Evolutionary conservation across 2,797 vertebrate genomes (phyloP), one percentile per base, ranked within the genome.

Genomic region (Emys orbicularis): DNA sequence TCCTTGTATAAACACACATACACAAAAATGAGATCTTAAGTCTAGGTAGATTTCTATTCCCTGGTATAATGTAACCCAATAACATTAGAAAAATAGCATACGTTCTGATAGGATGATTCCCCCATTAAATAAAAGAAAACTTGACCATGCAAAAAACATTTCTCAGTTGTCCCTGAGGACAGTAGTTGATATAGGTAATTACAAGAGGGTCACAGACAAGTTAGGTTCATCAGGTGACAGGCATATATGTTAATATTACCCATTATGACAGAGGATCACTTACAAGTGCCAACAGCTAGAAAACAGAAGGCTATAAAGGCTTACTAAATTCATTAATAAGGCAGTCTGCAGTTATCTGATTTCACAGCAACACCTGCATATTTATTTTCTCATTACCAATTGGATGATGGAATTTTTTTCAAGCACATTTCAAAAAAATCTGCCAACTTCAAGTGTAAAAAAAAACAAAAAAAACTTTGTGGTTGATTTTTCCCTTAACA

Each of bases 401-500:
- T 98, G 98, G 97, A 98, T 98, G 98, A 98, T 97, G 97, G 98
- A 98, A 98, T 98, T 98, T 97, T 97, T 98, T 98, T 98, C 98
- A 98, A 98, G 98, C 98, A 98, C 97, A 98, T 98, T 98, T 98
- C 97, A 98, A 98, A 98, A 98, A 98, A 98, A 98, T 98, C 98
- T 98, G 98, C 98, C 98, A 98, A 98, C 98, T 98, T 98, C 98
- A 98, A 98, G 96, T 97, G 95, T 92, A 98, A 96, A 92, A 97
- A 98, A 98, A 37, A 37, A 41, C 41, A 41, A 98, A 98, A 98
- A 98, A 98, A 98, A 98, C 98, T 98, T 98, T 98, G 98, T 97
- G 97, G 98, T 98, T 98, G 98, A 98, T 99, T 98, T 98, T 98
- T 98, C 98, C 98, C 97, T 98, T 99, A 98, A 99, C 98, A 98